Percentiles rank a stretch among this genome's conserved stretches.
Evolutionary conservation across 2,888 invertebrate species (phyloP).

Genomic region (Galeopsomyia nigrocyanea): DNA sequence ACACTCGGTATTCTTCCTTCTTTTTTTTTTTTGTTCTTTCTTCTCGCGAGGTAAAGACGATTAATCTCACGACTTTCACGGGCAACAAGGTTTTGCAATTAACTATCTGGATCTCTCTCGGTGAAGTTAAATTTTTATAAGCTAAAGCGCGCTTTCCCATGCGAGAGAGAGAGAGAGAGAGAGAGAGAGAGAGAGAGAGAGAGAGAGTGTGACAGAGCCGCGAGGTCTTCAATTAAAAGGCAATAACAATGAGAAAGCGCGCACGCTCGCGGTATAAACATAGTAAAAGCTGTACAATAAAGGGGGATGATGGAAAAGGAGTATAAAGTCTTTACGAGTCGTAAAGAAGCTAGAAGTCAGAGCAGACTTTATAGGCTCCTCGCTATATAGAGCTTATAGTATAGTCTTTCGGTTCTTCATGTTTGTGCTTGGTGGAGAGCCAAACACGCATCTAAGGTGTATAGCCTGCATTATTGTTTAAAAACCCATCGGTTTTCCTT

Average conservation of each 20-base stretch:
- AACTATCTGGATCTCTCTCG: neutral
- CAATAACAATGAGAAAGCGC: constrained; percentile 34
- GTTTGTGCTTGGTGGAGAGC: too few species aligned
- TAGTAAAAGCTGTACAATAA: constrained; percentile 1
- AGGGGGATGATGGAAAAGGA: constrained; percentile 13
- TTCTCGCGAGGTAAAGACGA: constrained; percentile 14
- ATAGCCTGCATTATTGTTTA: too few species aligned
- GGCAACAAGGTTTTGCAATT: neutral
- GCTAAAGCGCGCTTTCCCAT: too few species aligned
- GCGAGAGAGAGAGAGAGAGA: neutral
- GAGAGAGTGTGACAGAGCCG: constrained; percentile 8
- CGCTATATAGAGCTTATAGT: too few species aligned
- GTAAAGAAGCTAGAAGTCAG: constrained; percentile 9
- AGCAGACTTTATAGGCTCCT: too few species aligned
- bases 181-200: neutral
- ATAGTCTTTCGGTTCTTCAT: too few species aligned
- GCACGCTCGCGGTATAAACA: neutral
- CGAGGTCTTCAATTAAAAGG: constrained; percentile 32
- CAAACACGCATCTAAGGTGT: too few species aligned
- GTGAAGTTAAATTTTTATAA: too few species aligned
- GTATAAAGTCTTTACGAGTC: constrained; percentile 36
- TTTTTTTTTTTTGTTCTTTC: neutral
- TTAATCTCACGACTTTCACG: constrained; percentile 24
- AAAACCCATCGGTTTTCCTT: constrained; percentile 18
- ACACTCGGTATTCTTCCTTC: neutral